Evolutionary conservation across 2,888 invertebrate species (phyloP).

Genomic region (Cremastinae sp.): DNA sequence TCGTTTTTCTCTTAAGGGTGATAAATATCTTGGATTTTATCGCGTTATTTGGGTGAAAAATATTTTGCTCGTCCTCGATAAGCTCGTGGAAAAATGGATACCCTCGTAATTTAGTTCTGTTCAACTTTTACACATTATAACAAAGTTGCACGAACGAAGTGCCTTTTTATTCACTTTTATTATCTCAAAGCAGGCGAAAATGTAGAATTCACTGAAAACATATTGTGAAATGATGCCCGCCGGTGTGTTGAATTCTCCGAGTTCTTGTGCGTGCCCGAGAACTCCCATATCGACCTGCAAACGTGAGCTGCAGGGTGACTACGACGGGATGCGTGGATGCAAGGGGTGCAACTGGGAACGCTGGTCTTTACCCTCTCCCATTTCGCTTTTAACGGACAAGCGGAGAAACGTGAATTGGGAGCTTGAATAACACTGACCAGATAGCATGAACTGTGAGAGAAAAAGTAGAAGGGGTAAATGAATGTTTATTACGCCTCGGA

Average conservation of each 20-base stretch:
- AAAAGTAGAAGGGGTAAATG: conserved; percentile 1
- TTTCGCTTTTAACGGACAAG: conserved; percentile 63
- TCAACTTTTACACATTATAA: no score
- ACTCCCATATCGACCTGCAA: conserved; percentile 74
- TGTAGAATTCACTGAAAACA: no score
- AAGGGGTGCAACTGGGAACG: conserved; percentile 67
- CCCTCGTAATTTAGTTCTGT: no score
- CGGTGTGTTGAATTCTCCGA: conserved; percentile 34
- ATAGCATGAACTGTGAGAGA: conserved; percentile 32
- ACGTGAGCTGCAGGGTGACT: conserved; percentile 63
- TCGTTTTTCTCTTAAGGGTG: conserved; percentile 3
- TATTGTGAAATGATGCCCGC: no score
- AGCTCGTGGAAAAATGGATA: not conserved
- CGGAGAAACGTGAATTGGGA: conserved; percentile 54
- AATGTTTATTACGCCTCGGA: conserved; percentile 59
- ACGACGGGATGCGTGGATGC: conserved; percentile 68
- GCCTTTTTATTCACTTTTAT: no score
- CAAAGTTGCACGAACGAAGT: no score
- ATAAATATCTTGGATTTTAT: conserved; percentile 7
- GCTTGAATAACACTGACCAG: conserved; percentile 54
- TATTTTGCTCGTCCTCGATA: not conserved
- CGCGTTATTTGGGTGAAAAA: not conserved
- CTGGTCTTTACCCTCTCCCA: conserved; percentile 26
- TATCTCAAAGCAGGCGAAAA: no score
- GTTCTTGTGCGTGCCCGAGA: conserved; percentile 60